A percentile compares a stretch with the other conserved stretches of the same genome.
Conservation (phyloP, 2,113 vertebrate genomes). For the Myanophis thanlyinensis region DNA sequence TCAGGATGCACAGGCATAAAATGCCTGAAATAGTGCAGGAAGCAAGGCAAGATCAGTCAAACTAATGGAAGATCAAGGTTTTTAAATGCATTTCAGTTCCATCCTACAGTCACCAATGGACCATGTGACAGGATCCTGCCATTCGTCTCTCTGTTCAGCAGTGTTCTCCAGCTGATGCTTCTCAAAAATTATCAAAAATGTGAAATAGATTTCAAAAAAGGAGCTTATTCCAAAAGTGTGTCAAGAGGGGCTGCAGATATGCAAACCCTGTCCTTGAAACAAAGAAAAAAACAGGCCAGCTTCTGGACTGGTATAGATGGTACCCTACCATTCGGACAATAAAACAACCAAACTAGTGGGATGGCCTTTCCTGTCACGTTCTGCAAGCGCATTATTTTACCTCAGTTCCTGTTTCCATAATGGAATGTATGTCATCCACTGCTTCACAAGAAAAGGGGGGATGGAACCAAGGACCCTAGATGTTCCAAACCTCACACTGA, state of each 20-base stretch:
- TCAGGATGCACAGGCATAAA: neutral
- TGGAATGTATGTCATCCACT: neutral
- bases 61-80: neutral
- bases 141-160: neutral
- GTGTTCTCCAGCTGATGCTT: neutral
- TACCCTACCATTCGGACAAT: neutral
- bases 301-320: neutral
- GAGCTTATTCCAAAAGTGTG: neutral
- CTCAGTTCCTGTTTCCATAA: neutral
- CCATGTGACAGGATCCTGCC: neutral
- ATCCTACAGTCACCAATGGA: no score
- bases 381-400: neutral
- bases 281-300: neutral
- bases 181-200: neutral
- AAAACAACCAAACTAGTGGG: neutral
- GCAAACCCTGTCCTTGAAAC: neutral
- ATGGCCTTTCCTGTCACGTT: neutral
- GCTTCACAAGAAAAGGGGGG: neutral
- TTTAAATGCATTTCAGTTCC: neutral
- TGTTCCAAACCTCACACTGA: neutral
- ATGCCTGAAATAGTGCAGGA: neutral
- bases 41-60: neutral
- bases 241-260: neutral
- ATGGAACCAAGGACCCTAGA: neutral
- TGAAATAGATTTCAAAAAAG: neutral